Evolutionary conservation across 1,140 invertebrate species (phyloP).

Genomic region (Drosophila miranda): DNA sequence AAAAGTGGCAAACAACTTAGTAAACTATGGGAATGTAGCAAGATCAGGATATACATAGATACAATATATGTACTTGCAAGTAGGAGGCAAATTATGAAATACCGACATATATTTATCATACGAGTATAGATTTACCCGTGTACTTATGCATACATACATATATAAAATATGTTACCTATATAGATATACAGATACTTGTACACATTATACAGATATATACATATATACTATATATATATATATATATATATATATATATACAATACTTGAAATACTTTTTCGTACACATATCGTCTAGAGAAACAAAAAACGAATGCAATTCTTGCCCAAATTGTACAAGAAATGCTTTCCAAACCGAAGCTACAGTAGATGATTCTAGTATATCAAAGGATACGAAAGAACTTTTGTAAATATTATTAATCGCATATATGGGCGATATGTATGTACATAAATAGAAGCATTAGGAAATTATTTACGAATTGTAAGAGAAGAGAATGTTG

Average conservation of each 20-base stretch:
- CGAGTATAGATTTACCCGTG: too few species aligned
- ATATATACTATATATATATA: conserved; percentile 37
- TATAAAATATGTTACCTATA: conserved; percentile 53
- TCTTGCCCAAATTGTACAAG: conserved; percentile 37
- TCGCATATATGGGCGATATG: conserved; percentile 45
- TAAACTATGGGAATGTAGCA: conserved; percentile 41
- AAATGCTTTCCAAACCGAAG: conserved; percentile 17
- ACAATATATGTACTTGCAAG: conserved; percentile 8
- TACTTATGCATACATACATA: conserved; percentile 39
- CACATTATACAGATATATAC: conserved; percentile 14
- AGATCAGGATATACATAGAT: conserved; percentile 5
- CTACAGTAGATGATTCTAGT: conserved; percentile 16
- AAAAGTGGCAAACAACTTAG: conserved; percentile 30
- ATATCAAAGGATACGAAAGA: neutral
- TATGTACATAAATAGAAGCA: conserved; percentile 26
- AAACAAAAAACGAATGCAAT: conserved; percentile 1
- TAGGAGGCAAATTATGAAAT: conserved; percentile 28
- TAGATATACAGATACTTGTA: conserved; percentile 11
- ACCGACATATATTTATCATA: conserved; percentile 26
- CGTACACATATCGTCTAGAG: conserved; percentile 70
- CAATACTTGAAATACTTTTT: conserved; percentile 51
- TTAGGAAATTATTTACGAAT: conserved; percentile 32
- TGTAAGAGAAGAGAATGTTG: conserved; percentile 32
- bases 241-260: conserved; percentile 40
- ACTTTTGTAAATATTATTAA: conserved; percentile 55